These are phyloP conservation scores for Poecilobothrus nobilitatus DNA, from an alignment of 2,888 invertebrate genomes.

Conservation along the genomic window DNA sequence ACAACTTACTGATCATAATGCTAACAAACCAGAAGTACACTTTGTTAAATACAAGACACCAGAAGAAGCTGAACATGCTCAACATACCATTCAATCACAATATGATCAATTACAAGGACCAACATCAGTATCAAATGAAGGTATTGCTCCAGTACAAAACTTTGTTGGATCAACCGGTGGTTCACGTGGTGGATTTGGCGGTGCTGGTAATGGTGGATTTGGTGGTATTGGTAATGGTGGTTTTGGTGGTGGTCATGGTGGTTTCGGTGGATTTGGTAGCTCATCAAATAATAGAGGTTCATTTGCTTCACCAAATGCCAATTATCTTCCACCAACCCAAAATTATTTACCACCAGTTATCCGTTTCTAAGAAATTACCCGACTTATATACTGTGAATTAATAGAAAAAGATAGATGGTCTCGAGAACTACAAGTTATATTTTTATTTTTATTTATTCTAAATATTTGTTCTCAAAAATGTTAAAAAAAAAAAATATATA, in stretches of 20 bases:
- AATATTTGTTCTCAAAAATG: neutral
- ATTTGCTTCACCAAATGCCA: neutral
- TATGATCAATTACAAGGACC: slow-evolving; percentile 32
- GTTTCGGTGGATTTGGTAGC: neutral
- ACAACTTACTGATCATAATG: slow-evolving; percentile 29
- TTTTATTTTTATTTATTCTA: neutral
- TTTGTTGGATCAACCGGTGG: neutral
- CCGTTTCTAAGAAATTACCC: neutral
- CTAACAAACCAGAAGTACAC: slow-evolving; percentile 37
- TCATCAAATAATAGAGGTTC: neutral
- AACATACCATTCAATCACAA: slow-evolving; percentile 34
- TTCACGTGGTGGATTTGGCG: neutral
- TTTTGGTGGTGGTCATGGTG: neutral
- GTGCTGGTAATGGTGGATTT: neutral
- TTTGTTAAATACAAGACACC: slow-evolving; percentile 40
- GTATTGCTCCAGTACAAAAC: slow-evolving; percentile 29
- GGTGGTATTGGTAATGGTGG: neutral
- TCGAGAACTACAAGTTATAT: neutral
- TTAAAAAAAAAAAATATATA: neutral
- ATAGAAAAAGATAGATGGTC: neutral
- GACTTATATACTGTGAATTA: neutral
- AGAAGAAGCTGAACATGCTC: slow-evolving; percentile 39
- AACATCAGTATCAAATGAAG: slow-evolving; percentile 29
- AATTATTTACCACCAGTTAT: neutral
- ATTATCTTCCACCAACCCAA: neutral